Conservation (phyloP, 2,888 invertebrate species). For the Odontomyia ornata region DNA sequence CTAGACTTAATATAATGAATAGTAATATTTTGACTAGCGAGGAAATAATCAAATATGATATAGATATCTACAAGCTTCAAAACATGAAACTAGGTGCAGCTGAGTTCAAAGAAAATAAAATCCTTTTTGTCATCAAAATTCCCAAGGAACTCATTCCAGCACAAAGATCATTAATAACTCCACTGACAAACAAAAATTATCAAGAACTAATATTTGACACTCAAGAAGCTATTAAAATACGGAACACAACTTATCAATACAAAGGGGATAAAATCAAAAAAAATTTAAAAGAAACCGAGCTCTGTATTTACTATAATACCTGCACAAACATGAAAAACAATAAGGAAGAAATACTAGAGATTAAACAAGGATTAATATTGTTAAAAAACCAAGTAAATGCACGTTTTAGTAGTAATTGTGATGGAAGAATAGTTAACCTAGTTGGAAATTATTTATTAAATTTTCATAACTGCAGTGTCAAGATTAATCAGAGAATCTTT, state of each 20-base stretch:
- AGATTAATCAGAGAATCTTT: slow-evolving; percentile 24
- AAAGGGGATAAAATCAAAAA: neutral
- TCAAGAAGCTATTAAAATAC: neutral
- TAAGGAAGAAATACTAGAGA: slow-evolving; percentile 4
- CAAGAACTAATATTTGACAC: slow-evolving; percentile 18
- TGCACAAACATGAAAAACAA: slow-evolving; percentile 1
- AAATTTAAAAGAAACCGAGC: slow-evolving; percentile 7
- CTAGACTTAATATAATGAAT: slow-evolving; percentile 41
- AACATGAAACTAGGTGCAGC: slow-evolving; percentile 41
- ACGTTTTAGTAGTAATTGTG: slow-evolving; percentile 19
- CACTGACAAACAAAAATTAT: slow-evolving; percentile 9
- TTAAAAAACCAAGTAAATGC: slow-evolving; percentile 20
- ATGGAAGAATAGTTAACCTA: slow-evolving; percentile 5
- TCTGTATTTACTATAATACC: slow-evolving; percentile 17
- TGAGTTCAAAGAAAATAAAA: slow-evolving; percentile 38
- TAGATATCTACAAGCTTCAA: slow-evolving; percentile 37
- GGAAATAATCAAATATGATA: slow-evolving; percentile 39
- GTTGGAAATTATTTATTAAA: slow-evolving; percentile 24
- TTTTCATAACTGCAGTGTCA: slow-evolving; percentile 26
- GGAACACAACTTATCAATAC: neutral
- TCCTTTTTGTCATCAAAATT: slow-evolving; percentile 41
- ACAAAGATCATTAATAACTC: slow-evolving; percentile 1
- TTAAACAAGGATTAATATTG: neutral
- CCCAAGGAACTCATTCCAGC: slow-evolving; percentile 9
- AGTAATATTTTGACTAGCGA: slow-evolving; percentile 44